phyloP scores from a whole-genome alignment of 64 coral and sea anemone species.

The Trachythela sp. region DNA sequence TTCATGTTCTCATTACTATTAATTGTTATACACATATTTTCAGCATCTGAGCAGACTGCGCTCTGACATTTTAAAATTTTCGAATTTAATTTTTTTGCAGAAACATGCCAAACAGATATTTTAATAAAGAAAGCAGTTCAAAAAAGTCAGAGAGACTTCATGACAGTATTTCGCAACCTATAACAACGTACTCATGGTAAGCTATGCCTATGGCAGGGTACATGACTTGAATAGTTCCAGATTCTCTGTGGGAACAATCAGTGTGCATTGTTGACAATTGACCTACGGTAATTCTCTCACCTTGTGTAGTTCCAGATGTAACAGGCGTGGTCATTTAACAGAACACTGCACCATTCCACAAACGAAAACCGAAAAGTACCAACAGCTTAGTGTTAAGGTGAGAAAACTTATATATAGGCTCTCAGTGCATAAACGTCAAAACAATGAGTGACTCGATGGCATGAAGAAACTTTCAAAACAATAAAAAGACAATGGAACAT shows the following conservation, averaged over 20 bases:
- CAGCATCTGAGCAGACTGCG: no score
- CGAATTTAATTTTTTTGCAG: not conserved
- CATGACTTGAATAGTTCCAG: no score
- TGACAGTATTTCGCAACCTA: not conserved
- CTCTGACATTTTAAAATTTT: not conserved
- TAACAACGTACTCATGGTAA: not conserved
- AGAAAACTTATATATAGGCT: not conserved
- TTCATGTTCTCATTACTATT: no score
- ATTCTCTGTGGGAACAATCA: no score
- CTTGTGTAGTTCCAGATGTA: not conserved
- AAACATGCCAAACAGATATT: no score
- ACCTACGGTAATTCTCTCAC: not conserved
- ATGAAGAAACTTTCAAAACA: no score
- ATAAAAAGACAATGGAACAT: no score
- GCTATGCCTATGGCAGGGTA: no score
- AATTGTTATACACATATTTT: no score
- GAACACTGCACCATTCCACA: not conserved
- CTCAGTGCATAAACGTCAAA: no score
- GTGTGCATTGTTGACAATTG: no score
- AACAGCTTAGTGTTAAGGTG: not conserved
- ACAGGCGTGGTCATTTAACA: not conserved
- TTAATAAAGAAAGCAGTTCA: not conserved
- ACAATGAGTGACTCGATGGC: no score
- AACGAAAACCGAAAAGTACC: not conserved
- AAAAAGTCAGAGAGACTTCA: not conserved